Percentiles rank a stretch among this genome's conserved stretches.
Evolutionary conservation across 2,113 vertebrate species (phyloP).

Genomic region (Oncorhynchus keta): DNA sequence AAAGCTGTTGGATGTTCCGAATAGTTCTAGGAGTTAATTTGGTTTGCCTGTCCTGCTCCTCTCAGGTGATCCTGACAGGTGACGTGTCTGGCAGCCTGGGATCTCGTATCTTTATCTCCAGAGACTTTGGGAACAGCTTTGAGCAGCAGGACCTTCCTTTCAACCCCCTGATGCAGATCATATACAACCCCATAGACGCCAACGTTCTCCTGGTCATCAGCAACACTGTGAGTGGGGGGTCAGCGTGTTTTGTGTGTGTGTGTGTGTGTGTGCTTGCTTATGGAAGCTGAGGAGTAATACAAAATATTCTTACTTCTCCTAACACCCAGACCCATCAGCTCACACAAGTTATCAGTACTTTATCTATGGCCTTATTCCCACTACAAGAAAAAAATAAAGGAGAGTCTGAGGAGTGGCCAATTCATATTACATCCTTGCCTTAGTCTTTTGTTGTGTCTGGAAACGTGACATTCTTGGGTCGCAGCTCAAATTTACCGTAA

Average conservation of each 20-base stretch:
- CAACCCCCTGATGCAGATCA: conserved; percentile 84
- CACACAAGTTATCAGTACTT: background rate
- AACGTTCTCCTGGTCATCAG: conserved; percentile 81
- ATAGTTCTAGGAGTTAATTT: background rate
- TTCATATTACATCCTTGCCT: too few species aligned
- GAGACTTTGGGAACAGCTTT: conserved; percentile 83
- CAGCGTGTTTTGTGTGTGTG: conserved; percentile 60
- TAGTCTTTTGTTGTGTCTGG: too few species aligned
- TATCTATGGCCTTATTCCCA: too few species aligned
- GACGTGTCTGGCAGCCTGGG: conserved; percentile 80
- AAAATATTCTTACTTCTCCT: background rate
- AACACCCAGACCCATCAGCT: background rate
- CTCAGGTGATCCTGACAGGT: conserved; percentile 87
- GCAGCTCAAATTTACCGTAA: too few species aligned
- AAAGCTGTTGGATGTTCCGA: background rate
- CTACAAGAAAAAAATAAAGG: too few species aligned
- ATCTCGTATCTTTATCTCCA: conserved; percentile 84
- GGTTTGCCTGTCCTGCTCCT: conserved; percentile 9
- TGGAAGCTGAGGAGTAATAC: background rate
- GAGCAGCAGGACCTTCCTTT: conserved; percentile 81
- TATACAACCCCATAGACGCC: conserved; percentile 79
- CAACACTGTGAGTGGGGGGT: conserved; percentile 68
- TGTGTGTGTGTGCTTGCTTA: too few species aligned
- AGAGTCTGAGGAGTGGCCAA: too few species aligned
- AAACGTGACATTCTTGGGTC: too few species aligned